Percentiles rank a stretch among this genome's conserved stretches.
Conservation (phyloP, 2,113 vertebrate species). For the Cavia aperea region DNA sequence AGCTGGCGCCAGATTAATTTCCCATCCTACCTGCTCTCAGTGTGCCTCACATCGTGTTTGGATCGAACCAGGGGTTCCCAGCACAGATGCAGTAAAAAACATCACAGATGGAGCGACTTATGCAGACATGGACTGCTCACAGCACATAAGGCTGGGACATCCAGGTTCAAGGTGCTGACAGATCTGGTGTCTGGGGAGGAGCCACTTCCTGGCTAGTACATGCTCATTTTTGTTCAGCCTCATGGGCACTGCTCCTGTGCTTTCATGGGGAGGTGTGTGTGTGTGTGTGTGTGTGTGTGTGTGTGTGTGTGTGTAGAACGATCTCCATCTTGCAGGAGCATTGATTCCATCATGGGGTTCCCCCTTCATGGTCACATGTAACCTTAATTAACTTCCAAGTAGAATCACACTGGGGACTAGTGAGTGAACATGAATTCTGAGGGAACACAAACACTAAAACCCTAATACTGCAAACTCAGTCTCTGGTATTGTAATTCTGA, state of each 20-base stretch:
- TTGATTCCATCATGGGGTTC: neutral
- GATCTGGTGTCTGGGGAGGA: neutral
- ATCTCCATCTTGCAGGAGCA: neutral
- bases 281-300: neutral
- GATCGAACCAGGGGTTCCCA: too few species aligned
- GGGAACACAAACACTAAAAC: neutral
- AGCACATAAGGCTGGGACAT: neutral
- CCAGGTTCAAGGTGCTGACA: neutral
- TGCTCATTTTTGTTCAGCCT: neutral
- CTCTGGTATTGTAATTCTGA: too few species aligned
- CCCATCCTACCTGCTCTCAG: too few species aligned
- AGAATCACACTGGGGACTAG: neutral
- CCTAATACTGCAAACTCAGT: neutral
- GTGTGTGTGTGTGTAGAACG: neutral
- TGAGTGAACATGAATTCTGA: neutral
- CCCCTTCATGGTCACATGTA: neutral
- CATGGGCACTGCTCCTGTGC: neutral
- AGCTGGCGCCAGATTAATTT: neutral
- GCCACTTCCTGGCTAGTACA: neutral
- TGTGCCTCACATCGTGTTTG: accelerated
- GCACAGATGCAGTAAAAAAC: neutral
- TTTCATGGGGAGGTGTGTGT: neutral
- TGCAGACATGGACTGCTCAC: neutral
- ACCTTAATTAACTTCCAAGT: neutral
- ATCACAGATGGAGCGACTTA: neutral